A percentile compares a stretch with the other conserved stretches of the same genome.
Conservation (phyloP, 2,113 vertebrate genomes). For the Psilopsiagon aurifrons region DNA sequence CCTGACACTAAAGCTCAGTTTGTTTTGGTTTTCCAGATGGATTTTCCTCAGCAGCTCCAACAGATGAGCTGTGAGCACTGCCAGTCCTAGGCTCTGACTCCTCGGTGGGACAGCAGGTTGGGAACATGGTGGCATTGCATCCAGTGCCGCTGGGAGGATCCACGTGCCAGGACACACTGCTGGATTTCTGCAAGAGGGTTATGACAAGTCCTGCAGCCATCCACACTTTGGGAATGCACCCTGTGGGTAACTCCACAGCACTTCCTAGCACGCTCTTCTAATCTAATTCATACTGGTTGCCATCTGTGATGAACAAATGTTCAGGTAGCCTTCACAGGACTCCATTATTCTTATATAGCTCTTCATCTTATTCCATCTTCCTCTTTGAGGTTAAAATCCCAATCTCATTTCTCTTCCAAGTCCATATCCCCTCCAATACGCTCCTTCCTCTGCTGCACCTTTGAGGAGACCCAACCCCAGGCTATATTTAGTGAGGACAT, state of each 20-base stretch:
- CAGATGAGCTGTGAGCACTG: not conserved
- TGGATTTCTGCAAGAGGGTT: not conserved
- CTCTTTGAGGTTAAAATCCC: not conserved
- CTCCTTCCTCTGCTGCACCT: not conserved
- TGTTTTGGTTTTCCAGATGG: not conserved
- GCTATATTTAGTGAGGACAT: slow-evolving; percentile 44
- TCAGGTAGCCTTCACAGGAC: not conserved
- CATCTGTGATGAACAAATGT: not conserved
- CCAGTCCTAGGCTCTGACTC: not conserved
- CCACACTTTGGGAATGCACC: not conserved
- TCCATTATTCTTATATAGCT: not conserved
- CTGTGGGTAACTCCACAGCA: not conserved
- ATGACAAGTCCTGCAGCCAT: not conserved
- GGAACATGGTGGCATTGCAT: not conserved
- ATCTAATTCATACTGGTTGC: not conserved
- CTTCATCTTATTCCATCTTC: not conserved
- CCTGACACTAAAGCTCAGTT: not conserved
- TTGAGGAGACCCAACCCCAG: not conserved
- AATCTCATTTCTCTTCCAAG: not conserved
- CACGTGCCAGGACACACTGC: accelerated
- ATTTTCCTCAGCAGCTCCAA: not conserved
- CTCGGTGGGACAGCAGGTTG: accelerated
- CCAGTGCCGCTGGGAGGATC: not conserved
- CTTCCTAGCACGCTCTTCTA: not conserved
- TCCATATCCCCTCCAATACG: not conserved